phyloP scores from a whole-genome alignment of 2,797 vertebrate genomes.

The Lepilemur ruficaudatus region DNA sequence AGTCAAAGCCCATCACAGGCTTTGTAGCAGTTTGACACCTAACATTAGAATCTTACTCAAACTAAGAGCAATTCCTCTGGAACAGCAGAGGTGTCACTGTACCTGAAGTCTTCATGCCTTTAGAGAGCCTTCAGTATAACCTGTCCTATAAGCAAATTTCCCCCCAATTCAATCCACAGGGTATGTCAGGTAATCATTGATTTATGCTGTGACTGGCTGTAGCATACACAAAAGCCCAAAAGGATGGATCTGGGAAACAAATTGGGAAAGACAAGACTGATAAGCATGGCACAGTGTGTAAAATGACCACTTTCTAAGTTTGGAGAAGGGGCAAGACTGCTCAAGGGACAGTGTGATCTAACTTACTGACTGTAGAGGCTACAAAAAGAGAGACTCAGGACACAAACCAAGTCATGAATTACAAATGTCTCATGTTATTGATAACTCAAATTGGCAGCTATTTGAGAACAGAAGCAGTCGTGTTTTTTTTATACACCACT shows the following conservation, averaged over 20 bases:
- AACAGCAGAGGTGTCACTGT: background rate
- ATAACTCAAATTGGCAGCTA: background rate
- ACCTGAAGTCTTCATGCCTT: background rate
- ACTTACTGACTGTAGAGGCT: accelerated
- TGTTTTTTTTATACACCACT: background rate
- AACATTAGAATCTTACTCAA: background rate
- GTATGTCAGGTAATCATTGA: background rate
- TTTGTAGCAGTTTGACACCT: background rate
- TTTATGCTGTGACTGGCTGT: background rate
- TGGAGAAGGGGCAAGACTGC: background rate
- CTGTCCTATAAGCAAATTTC: background rate
- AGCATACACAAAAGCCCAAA: background rate
- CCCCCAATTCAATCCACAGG: background rate
- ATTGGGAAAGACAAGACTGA: background rate
- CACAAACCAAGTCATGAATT: background rate
- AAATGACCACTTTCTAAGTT: background rate
- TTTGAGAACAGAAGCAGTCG: background rate
- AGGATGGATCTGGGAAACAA: background rate
- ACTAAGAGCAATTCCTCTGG: background rate
- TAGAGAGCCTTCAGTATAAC: background rate
- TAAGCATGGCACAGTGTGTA: background rate
- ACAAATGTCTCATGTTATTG: background rate
- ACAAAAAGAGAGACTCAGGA: background rate
- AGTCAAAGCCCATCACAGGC: background rate
- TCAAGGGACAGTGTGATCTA: background rate